Conservation (phyloP, 2,888 invertebrate species). For the Epirrhoe tristata region DNA sequence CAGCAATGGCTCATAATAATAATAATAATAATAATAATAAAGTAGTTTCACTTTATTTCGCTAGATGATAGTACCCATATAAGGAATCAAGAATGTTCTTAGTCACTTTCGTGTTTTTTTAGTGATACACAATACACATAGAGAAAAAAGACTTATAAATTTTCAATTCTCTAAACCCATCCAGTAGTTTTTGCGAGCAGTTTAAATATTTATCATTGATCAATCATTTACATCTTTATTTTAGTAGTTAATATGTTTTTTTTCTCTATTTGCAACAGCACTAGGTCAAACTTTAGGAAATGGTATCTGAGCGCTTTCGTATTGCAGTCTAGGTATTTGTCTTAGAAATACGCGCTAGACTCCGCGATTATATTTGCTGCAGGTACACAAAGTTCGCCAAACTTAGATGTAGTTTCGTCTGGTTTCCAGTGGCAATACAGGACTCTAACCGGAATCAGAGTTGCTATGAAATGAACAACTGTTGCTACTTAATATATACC, state of each 20-base stretch:
- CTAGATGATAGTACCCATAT: not conserved
- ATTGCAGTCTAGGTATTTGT: slow-evolving; percentile 2
- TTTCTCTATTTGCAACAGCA: not conserved
- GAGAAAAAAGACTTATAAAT: too few relatives aligned
- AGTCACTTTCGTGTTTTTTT: too few relatives aligned
- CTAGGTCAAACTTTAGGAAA: not conserved
- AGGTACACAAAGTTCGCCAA: slow-evolving; percentile 61
- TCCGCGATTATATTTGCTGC: slow-evolving; percentile 72
- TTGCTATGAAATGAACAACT: slow-evolving; percentile 7
- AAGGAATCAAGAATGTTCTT: not conserved
- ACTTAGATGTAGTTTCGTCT: slow-evolving; percentile 63
- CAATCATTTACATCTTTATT: too few relatives aligned
- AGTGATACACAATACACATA: too few relatives aligned
- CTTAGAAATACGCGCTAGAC: slow-evolving; percentile 47
- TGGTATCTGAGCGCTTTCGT: not conserved
- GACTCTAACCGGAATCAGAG: not conserved
- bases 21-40: too few relatives aligned
- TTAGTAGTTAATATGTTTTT: too few relatives aligned
- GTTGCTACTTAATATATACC: not conserved
- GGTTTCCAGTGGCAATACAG: slow-evolving; percentile 26
- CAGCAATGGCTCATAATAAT: too few relatives aligned
- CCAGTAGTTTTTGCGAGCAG: too few relatives aligned
- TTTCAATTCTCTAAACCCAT: too few relatives aligned
- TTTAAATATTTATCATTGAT: too few relatives aligned
- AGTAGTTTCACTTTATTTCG: not conserved